phyloP scores from a whole-genome alignment of 2,888 invertebrate species.

The Eilema griseolum region DNA sequence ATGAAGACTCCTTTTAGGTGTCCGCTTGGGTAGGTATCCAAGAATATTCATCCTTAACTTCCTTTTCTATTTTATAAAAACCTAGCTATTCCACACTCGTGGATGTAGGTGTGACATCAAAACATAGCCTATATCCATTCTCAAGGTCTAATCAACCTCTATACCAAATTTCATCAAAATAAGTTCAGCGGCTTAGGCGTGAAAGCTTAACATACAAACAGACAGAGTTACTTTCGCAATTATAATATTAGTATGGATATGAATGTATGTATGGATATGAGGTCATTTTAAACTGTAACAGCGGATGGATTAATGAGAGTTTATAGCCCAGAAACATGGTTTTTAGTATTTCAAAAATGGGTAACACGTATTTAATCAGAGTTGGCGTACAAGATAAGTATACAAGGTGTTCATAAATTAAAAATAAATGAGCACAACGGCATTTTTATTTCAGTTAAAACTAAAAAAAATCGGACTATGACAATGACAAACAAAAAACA shows the following conservation, averaged over 20 bases:
- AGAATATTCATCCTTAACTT: constrained; percentile 4
- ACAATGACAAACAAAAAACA: constrained; percentile 4
- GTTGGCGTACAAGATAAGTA: neutral
- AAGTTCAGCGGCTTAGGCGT: no score
- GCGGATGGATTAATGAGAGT: neutral
- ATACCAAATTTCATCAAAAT: no score
- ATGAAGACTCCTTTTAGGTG: neutral
- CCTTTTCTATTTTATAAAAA: no score
- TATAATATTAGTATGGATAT: no score
- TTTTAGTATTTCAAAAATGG: neutral
- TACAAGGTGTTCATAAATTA: neutral
- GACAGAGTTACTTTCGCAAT: no score
- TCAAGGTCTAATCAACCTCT: no score
- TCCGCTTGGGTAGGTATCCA: neutral
- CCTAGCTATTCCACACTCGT: no score
- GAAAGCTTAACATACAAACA: no score
- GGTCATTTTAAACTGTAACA: neutral
- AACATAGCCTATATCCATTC: no score
- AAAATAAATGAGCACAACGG: neutral
- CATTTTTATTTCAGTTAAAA: neutral
- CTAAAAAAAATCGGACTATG: neutral
- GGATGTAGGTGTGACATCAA: no score
- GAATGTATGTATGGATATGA: no score
- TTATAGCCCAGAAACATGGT: neutral
- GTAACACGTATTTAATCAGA: neutral